Base-by-base conservation (phyloP, 2,888 invertebrate genomes). In the Pseudococcus jackbeardsleyi region DNA sequence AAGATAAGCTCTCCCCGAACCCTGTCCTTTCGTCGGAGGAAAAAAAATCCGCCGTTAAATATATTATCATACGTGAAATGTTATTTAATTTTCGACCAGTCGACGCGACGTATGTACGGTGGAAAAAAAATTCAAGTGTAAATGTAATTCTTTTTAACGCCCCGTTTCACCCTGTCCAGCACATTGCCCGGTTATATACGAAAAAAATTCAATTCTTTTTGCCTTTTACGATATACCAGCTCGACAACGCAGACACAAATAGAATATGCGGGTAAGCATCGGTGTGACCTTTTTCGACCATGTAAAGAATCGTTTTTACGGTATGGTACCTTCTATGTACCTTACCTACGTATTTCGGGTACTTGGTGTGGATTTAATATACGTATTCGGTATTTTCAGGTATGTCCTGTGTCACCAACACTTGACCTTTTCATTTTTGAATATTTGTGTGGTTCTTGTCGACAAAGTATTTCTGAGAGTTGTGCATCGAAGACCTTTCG, bases 91-190 rank as follows among this genome's bases (percentile, higher is more conserved):
- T 26, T 68, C 68, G 26, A 26, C 68, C 26, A 9, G 68, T 68
- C 68, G 68, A 26, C 68, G 26, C 8, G 26, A 54, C 8, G 54
- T n/a, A 54, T n/a, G 6, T 54, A 54, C 15, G n/a, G 12, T 54
- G 42, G 12, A 77, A 77, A 77, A 77, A 77, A 77, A 77, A 77
- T 77, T 42, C 39, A 15, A 42, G 33, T 77, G 42, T 42, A 77
- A 68, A 68, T 68, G 77, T 77, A 42, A 77, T 77, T 42, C 77
- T 77, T 77, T 77, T 68, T 68, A 22, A 26, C 22, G 68, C 64
- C 64, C 64, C 9, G 12, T 9, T 15, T 50, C 42, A 42, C 42
- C 42, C 42, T 42, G 50, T 50, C 50, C 50, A 15, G 54, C n/a
- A 54, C 54, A 1, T n/a, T 54, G 54, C n/a, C 8, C 5, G 54